Conservation (phyloP, 2,113 vertebrate species). For the Campylorhamphus procurvoides region DNA sequence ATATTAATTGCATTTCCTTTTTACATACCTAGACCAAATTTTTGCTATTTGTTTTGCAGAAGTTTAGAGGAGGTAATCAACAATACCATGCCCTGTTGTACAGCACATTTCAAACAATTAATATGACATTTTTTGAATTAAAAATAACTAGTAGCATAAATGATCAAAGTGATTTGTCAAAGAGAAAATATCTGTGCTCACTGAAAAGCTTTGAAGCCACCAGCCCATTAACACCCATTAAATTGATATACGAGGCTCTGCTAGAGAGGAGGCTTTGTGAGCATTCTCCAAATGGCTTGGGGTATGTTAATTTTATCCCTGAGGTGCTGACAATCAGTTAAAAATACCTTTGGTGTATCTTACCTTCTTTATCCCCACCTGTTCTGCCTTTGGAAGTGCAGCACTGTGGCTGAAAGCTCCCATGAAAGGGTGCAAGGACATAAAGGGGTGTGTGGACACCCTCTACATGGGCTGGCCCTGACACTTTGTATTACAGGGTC, state of each 20-base stretch:
- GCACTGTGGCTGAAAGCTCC: neutral
- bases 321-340: neutral
- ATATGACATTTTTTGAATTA: neutral
- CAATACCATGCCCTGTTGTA: neutral
- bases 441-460: neutral
- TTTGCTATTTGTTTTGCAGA: neutral
- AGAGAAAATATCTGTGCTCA: neutral
- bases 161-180: slow-evolving; percentile 41
- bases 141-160: slow-evolving; percentile 20
- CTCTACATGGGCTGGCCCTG: neutral
- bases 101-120: slow-evolving; percentile 1
- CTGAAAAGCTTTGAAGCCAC: slow-evolving; percentile 27
- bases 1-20: neutral
- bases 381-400: neutral
- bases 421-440: fast-evolving
- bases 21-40: neutral
- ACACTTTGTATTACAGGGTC: fast-evolving
- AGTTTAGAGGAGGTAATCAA: neutral
- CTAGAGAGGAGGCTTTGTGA: neutral
- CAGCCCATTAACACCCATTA: slow-evolving; percentile 27
- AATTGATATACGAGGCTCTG: neutral
- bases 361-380: neutral
- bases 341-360: neutral
- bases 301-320: neutral
- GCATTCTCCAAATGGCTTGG: neutral